Evolutionary conservation across 2,888 invertebrate genomes (phyloP).

Genomic region (Heliconius hortense): DNA sequence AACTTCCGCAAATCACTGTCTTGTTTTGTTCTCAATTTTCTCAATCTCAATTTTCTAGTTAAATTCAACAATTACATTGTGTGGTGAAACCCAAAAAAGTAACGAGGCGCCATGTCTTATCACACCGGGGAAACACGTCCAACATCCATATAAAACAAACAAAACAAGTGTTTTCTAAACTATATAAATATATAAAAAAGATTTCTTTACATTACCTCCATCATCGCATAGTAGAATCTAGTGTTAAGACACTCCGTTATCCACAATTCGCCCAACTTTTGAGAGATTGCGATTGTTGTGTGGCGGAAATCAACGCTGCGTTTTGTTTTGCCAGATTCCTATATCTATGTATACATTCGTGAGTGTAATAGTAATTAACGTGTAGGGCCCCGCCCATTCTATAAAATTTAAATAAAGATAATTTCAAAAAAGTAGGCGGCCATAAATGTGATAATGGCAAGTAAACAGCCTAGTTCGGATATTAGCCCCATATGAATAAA

Average conservation of each 20-base stretch:
- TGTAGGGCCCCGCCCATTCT: constrained; percentile 19
- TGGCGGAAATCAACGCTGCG: background rate
- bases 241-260: background rate
- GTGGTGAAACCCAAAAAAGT: too few species aligned
- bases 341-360: background rate
- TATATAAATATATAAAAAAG: background rate
- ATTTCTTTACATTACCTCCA: too few species aligned
- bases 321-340: background rate
- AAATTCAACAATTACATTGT: too few species aligned
- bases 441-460: constrained; percentile 34
- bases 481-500: constrained; percentile 44
- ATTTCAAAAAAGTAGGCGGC: constrained; percentile 25
- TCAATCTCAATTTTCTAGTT: too few species aligned
- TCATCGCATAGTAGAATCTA: background rate
- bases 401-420: constrained; percentile 31
- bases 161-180: too few species aligned
- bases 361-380: constrained; percentile 1
- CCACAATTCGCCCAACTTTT: too few species aligned
- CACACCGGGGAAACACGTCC: too few species aligned
- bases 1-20: too few species aligned
- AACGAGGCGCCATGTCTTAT: too few species aligned
- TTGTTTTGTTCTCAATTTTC: too few species aligned
- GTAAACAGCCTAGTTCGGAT: constrained; percentile 37
- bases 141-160: too few species aligned
- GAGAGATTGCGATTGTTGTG: background rate